These are phyloP conservation scores for Eledona agricola DNA, from an alignment of 2,888 invertebrate genomes.

Conservation along the genomic window DNA sequence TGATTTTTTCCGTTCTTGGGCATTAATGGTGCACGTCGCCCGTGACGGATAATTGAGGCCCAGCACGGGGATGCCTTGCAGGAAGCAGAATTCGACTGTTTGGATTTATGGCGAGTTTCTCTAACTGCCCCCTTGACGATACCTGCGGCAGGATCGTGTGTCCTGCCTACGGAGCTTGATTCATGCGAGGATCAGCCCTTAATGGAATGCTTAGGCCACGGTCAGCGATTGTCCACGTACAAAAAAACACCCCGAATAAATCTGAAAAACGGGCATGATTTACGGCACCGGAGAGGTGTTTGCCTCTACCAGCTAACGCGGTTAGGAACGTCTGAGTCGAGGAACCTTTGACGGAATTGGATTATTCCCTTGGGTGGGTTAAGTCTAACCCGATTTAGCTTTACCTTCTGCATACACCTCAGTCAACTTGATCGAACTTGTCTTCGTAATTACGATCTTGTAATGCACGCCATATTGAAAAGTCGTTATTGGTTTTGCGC, in stretches of 20 bases:
- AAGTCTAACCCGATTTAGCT: conserved; percentile 28
- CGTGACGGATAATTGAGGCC: conserved; percentile 9
- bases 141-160: conserved; percentile 53
- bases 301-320: conserved; percentile 38
- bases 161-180: conserved; percentile 54
- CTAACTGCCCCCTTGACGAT: conserved; percentile 59
- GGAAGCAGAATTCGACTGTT: conserved; percentile 34
- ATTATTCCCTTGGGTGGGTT: conserved; percentile 28
- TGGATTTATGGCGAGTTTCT: conserved; percentile 58
- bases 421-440: conserved; percentile 29
- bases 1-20: background rate
- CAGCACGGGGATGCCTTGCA: conserved; percentile 11
- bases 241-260: conserved; percentile 51
- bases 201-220: conserved; percentile 60
- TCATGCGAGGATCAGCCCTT: conserved; percentile 58
- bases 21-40: background rate
- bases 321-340: conserved; percentile 40
- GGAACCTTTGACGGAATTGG: conserved; percentile 27
- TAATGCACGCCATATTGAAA: conserved; percentile 49
- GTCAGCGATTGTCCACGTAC: conserved; percentile 58
- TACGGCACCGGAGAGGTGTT: conserved; percentile 15
- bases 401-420: conserved; percentile 30
- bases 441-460: conserved; percentile 28
- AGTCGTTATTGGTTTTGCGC: conserved; percentile 56
- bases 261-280: conserved; percentile 47